Base-by-base conservation (phyloP, 2,113 vertebrate species). In the Neoarius graeffei region DNA sequence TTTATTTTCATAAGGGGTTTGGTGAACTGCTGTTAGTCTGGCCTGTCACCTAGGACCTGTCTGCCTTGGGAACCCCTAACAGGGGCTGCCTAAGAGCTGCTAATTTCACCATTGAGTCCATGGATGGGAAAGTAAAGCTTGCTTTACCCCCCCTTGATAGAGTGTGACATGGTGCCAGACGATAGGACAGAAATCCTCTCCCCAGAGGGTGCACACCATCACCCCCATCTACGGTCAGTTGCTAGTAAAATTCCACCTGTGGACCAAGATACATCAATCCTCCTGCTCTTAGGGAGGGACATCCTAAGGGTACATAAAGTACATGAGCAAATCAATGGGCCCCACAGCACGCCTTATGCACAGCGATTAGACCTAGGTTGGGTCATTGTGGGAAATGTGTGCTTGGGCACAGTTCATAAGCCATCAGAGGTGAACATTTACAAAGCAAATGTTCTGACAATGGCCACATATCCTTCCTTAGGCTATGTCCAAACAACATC, bases 161-260 rank as follows among this genome's bases (percentile, higher is more conserved):
- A 84, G 59, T 89, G 88, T 54, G 81, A 89, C 42, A 69, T 62
- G 50, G 5, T 89, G 19, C 88, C 73, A n/a, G 88, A 89, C 23
- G 82, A 89, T 13, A 74, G 88, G 3, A 50, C 50, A 67, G 85
- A 89, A 62, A 89, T 89, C 7, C 89, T 62, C 3, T 87, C 73
- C 69, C 73, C 85, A 10, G 85, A 84, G 2, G 30, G 71, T 10
- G 81, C 88, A 8, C 20, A 25, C 7, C 35, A 85, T 76, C 52
- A 76, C 50, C 84, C 88, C 0, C 85, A 89, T 6, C 30, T 89
- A 7, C 0, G 7, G 4, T 59, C 27, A 17, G 9, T 81, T 35
- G 73, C 79, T 17, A 3, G 54, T 23, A 23, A 87, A 23, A 71
- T 89, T 50, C 82, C 59, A 50, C 3, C 57, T 8, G 66, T 89